phyloP scores from a whole-genome alignment of 2,113 vertebrate species.

The Empidonax traillii region DNA sequence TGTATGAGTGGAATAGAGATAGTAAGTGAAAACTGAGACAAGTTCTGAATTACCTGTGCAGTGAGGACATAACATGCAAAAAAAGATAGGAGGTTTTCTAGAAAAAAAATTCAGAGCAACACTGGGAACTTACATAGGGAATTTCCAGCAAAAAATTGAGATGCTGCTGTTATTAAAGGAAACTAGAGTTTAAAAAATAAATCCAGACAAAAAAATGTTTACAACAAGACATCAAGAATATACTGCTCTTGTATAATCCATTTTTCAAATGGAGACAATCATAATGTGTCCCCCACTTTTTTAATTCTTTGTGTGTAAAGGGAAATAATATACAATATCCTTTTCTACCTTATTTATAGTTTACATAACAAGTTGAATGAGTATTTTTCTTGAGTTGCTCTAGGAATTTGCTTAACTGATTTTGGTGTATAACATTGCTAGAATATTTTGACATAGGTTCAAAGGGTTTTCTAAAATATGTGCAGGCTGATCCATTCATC shows the following conservation, averaged over 20 bases:
- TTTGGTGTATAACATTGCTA: not conserved
- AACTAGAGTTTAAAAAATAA: not conserved
- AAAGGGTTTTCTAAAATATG: not conserved
- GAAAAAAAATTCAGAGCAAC: not conserved
- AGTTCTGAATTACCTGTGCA: not conserved
- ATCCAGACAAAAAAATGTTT: not conserved
- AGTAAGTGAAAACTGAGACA: not conserved
- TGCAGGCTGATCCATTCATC: not conserved
- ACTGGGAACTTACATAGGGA: not conserved
- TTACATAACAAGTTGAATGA: not conserved
- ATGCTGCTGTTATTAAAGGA: not conserved
- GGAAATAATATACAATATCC: not conserved
- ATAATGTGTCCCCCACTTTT: not conserved
- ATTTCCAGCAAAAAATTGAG: not conserved
- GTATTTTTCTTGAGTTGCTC: not conserved
- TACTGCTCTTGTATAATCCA: not conserved
- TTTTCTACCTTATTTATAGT: not conserved
- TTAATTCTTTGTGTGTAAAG: not conserved
- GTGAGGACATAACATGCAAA: not conserved
- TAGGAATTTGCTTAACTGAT: slow-evolving; percentile 3
- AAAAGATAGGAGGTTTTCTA: not conserved
- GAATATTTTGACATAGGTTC: not conserved
- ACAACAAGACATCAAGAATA: not conserved
- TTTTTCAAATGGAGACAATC: not conserved
- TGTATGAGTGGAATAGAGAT: not conserved